A percentile compares a stretch with the other conserved stretches of the same genome.
phyloP scores from a whole-genome alignment of 2,797 vertebrate genomes.

The Leucoraja ocellata region DNA sequence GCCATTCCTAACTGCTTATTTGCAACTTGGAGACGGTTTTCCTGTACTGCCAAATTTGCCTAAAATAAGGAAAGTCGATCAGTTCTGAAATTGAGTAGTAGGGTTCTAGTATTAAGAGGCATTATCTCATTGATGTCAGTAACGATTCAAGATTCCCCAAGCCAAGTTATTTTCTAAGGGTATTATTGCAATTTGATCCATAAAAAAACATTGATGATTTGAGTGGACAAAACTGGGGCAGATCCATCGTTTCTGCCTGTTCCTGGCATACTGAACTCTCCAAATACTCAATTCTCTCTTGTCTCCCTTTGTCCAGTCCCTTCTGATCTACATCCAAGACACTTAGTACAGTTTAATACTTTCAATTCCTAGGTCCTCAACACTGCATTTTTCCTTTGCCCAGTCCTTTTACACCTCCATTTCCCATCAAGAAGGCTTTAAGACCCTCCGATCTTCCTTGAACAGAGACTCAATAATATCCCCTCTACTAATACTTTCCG shows the following conservation, averaged over 20 bases:
- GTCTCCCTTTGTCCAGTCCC: too few relatives aligned
- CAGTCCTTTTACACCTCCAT: too few relatives aligned
- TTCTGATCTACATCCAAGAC: too few relatives aligned
- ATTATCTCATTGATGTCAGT: not conserved
- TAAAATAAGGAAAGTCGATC: conserved; percentile 40
- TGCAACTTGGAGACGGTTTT: conserved; percentile 55
- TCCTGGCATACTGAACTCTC: too few relatives aligned
- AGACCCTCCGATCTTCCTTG: too few relatives aligned
- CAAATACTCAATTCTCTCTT: too few relatives aligned
- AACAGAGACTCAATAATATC: too few relatives aligned
- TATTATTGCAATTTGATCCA: not conserved
- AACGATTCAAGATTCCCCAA: not conserved
- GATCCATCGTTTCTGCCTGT: not conserved
- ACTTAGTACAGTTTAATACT: too few relatives aligned
- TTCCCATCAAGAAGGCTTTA: too few relatives aligned
- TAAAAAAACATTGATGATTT: not conserved
- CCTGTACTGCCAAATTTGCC: conserved; percentile 61
- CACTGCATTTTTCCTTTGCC: too few relatives aligned
- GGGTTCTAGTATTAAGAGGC: not conserved
- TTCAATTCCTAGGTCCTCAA: too few relatives aligned
- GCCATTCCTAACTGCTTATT: conserved; percentile 60
- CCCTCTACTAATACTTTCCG: too few relatives aligned
- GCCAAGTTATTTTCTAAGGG: not conserved
- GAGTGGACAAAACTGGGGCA: not conserved
- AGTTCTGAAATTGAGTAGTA: not conserved